Conservation (phyloP, 1,140 invertebrate species). For the Drosophila baimaii region DNA sequence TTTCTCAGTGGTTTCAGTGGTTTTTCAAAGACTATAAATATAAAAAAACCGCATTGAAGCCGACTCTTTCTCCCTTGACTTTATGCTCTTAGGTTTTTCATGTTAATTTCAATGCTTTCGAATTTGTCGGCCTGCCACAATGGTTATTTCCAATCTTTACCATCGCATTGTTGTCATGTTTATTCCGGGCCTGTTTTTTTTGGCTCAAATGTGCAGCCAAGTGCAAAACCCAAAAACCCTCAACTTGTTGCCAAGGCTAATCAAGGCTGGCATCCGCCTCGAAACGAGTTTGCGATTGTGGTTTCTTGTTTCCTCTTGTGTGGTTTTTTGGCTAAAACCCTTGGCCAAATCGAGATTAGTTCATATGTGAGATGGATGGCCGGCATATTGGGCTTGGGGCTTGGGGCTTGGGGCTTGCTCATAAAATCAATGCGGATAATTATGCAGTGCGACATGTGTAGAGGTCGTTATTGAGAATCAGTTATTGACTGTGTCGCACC, state of each 20-base stretch:
- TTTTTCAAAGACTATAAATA: neutral
- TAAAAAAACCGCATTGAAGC: neutral
- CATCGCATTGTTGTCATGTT: conserved; percentile 18
- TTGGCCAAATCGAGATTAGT: conserved; percentile 12
- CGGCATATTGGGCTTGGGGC: neutral
- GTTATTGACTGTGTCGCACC: conserved; percentile 10
- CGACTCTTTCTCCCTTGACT: neutral
- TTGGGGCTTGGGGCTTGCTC: neutral
- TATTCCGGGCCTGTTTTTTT: conserved; percentile 13
- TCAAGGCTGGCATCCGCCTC: conserved; percentile 15
- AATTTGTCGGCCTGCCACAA: conserved; percentile 15
- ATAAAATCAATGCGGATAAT: conserved; percentile 14
- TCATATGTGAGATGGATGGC: neutral
- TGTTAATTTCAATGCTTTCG: conserved; percentile 10
- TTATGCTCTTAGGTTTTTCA: neutral
- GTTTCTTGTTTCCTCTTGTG: conserved; percentile 17
- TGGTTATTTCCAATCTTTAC: conserved; percentile 1
- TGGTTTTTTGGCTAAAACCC: neutral
- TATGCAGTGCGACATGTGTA: conserved; percentile 14
- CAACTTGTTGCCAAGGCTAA: conserved; percentile 20
- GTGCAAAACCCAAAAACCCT: conserved; percentile 15
- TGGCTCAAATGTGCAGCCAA: conserved; percentile 12
- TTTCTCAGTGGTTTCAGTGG: neutral
- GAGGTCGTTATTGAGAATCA: conserved; percentile 6
- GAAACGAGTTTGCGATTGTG: conserved; percentile 14